phyloP scores from a whole-genome alignment of 23 tunicate species.

The Aplidium turbinatum region DNA sequence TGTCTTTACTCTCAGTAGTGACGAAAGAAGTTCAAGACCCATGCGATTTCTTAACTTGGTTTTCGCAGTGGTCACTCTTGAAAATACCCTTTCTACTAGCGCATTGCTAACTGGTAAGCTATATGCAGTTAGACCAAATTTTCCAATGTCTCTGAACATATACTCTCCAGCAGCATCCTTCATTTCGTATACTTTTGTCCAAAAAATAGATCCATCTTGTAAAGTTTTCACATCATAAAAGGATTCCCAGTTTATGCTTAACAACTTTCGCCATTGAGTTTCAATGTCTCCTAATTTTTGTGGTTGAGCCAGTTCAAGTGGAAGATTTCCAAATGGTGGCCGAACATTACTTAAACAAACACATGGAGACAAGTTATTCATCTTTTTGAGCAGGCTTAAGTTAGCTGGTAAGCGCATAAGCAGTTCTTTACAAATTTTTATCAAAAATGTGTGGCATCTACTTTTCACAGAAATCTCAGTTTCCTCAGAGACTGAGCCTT shows the following conservation, averaged over 20 bases:
- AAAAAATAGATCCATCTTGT: background rate
- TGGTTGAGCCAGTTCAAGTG: background rate
- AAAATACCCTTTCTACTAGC: constrained; percentile 10
- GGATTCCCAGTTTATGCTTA: background rate
- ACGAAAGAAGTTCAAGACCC: background rate
- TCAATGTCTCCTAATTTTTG: background rate
- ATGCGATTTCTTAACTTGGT: background rate
- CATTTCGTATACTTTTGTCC: background rate
- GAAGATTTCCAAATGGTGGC: background rate
- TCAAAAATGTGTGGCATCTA: constrained; percentile 5
- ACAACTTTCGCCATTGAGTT: background rate
- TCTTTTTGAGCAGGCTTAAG: background rate
- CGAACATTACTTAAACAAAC: background rate
- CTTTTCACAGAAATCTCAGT: background rate
- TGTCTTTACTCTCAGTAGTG: constrained; percentile 2
- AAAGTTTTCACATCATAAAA: background rate
- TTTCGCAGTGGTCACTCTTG: constrained; percentile 2
- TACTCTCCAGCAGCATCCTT: constrained; percentile 3
- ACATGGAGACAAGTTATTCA: background rate
- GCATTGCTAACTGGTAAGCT: constrained; percentile 17
- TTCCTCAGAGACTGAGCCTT: background rate
- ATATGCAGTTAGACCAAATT: background rate
- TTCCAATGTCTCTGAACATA: constrained; percentile 3
- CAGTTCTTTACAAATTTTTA: background rate
- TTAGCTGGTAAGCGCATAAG: background rate